These are phyloP conservation scores for Drosophila fuyamai DNA, from an alignment of 1,140 invertebrate species.

Conservation along the genomic window DNA sequence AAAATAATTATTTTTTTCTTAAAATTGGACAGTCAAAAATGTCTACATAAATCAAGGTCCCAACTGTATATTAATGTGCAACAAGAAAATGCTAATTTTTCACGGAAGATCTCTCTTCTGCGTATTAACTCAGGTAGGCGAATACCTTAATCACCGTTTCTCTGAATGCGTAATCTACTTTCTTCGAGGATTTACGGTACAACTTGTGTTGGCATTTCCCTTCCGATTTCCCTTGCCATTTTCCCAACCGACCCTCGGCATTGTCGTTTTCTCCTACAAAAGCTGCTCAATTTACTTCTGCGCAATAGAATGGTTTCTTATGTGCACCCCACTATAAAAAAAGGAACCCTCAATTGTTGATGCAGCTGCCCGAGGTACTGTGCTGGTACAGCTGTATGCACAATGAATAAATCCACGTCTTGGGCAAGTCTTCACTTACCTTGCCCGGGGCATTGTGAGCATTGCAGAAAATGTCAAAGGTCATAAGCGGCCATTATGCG, in stretches of 20 bases:
- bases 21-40: too few relatives aligned
- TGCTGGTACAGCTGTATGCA: constrained; percentile 39
- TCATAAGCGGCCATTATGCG: constrained; percentile 62
- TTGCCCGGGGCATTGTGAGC: constrained; percentile 51
- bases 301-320: constrained; percentile 40
- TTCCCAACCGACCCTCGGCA: constrained; percentile 7
- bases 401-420: constrained; percentile 46
- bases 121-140: constrained; percentile 18
- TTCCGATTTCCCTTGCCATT: constrained; percentile 14
- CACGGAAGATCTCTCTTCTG: not conserved
- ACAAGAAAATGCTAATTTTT: not conserved
- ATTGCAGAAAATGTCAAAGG: constrained; percentile 72
- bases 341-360: constrained; percentile 49
- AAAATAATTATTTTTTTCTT: too few relatives aligned
- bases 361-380: constrained; percentile 61
- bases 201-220: constrained; percentile 43
- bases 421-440: constrained; percentile 47
- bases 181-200: constrained; percentile 23
- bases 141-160: constrained; percentile 21
- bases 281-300: constrained; percentile 57
- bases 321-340: constrained; percentile 31
- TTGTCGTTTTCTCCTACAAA: constrained; percentile 32
- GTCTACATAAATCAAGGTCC: too few relatives aligned
- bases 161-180: constrained; percentile 31
- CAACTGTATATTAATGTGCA: not conserved